phyloP scores from a whole-genome alignment of 2,113 vertebrate species.

The Myotis davidii region DNA sequence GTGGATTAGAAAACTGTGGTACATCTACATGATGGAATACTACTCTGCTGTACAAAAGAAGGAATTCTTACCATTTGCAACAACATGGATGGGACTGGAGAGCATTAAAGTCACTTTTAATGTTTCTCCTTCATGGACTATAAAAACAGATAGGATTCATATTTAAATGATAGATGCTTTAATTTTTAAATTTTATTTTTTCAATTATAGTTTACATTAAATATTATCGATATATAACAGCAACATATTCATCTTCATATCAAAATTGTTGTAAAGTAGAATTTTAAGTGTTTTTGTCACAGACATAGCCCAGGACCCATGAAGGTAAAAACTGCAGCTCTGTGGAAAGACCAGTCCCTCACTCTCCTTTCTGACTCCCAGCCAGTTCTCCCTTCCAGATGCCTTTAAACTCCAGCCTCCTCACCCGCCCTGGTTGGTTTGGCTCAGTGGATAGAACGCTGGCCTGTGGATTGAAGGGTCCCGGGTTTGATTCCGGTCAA shows the following conservation, averaged over 20 bases:
- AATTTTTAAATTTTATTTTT: background rate
- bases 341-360: background rate
- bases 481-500: no score
- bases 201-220: background rate
- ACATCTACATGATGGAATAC: no score
- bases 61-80: no score
- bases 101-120: background rate
- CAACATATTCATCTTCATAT: background rate
- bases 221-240: background rate
- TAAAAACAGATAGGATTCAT: background rate
- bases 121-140: background rate
- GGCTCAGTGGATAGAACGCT: no score
- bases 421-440: no score
- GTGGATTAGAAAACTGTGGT: no score
- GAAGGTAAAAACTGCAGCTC: background rate
- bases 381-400: background rate
- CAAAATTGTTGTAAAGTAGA: background rate
- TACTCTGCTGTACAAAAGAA: no score
- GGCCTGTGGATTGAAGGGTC: no score
- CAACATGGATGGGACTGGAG: no score
- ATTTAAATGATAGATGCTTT: background rate
- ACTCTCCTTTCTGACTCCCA: background rate
- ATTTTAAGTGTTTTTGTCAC: background rate
- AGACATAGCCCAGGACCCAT: background rate
- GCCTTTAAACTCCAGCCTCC: background rate